Percentiles rank a stretch among this genome's conserved stretches.
These are phyloP conservation scores for Yponomeuta malinellus DNA, from an alignment of 2,888 invertebrate genomes.

Conservation along the genomic window DNA sequence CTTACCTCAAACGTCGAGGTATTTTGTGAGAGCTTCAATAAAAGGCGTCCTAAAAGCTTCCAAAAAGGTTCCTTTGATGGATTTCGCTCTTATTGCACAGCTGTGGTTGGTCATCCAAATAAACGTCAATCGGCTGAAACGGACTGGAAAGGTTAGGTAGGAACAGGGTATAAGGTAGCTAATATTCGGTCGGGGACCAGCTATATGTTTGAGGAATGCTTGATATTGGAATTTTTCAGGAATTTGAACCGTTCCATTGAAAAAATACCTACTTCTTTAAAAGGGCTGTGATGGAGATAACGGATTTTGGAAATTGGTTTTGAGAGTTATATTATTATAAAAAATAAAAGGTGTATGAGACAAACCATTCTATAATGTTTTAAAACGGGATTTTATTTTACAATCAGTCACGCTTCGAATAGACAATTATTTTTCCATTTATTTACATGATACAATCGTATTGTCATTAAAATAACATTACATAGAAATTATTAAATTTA, in stretches of 20 bases:
- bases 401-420: conserved; percentile 55
- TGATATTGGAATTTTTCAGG: conserved; percentile 45
- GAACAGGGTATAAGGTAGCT: neutral
- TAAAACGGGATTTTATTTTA: conserved; percentile 58
- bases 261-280: conserved; percentile 1
- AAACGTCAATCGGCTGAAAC: conserved; percentile 1
- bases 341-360: neutral
- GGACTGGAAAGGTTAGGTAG: neutral
- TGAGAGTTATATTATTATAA: neutral
- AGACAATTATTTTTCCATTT: conserved; percentile 38
- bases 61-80: conserved; percentile 7
- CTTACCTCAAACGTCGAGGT: neutral
- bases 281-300: neutral
- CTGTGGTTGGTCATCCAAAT: conserved; percentile 7
- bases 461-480: conserved; percentile 65
- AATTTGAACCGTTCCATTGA: conserved; percentile 22
- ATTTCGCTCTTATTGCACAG: conserved; percentile 2
- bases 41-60: neutral
- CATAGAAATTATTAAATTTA: conserved; percentile 68
- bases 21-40: neutral
- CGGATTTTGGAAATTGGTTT: conserved; percentile 8
- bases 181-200: conserved; percentile 17
- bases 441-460: conserved; percentile 68
- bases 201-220: conserved; percentile 35
- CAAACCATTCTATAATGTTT: conserved; percentile 22